phyloP scores from a whole-genome alignment of 1,140 invertebrate genomes.

The Nilaparvata lugens region DNA sequence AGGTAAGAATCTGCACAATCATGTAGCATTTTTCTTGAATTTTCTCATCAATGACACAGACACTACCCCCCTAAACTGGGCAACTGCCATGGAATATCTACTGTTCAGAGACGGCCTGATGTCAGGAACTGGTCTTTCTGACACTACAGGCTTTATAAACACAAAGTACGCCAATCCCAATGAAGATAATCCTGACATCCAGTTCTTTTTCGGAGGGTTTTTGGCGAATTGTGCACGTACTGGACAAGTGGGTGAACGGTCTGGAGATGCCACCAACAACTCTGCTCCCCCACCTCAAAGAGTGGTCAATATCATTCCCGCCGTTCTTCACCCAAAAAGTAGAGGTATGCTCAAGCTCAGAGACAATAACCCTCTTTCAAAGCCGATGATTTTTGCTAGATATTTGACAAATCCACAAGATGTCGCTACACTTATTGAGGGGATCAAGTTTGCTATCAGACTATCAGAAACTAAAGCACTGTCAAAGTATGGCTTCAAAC shows the following conservation, averaged over 20 bases:
- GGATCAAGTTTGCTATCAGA: constrained; percentile 57
- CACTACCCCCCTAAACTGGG: constrained; percentile 73
- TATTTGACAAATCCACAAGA: constrained; percentile 71
- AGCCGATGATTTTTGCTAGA: constrained; percentile 76
- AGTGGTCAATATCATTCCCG: constrained; percentile 52
- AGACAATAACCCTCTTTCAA: constrained; percentile 62
- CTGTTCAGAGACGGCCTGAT: constrained; percentile 74
- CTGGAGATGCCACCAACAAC: constrained; percentile 32
- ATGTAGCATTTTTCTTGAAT: constrained; percentile 65
- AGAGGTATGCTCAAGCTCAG: constrained; percentile 62
- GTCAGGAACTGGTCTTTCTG: constrained; percentile 74
- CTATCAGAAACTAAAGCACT: constrained; percentile 57
- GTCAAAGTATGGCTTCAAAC: constrained; percentile 55
- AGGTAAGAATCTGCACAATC: constrained; percentile 81
- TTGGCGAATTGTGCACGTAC: constrained; percentile 71
- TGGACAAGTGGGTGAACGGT: constrained; percentile 68
- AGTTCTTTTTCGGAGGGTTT: constrained; percentile 77
- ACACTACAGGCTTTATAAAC: constrained; percentile 73
- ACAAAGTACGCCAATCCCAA: constrained; percentile 64
- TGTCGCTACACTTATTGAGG: constrained; percentile 60
- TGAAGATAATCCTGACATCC: constrained; percentile 72
- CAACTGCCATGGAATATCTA: constrained; percentile 77
- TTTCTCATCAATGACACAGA: constrained; percentile 77
- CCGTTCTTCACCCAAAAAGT: constrained; percentile 69
- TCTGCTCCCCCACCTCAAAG: constrained; percentile 32